phyloP scores from a whole-genome alignment of 2,113 vertebrate genomes.

The Epinephelus lanceolatus region DNA sequence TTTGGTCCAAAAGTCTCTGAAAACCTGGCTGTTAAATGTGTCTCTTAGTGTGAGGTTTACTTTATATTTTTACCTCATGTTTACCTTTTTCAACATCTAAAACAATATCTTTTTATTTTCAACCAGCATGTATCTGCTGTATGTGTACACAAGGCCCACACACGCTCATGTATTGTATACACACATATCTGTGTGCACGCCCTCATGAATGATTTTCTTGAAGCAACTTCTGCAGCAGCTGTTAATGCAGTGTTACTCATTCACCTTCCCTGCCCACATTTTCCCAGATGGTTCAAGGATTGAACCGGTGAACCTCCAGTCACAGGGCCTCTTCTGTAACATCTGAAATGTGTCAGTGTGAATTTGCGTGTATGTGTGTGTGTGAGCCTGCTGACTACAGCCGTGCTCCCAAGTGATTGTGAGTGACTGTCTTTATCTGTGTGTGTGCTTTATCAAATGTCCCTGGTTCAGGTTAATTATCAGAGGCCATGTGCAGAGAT shows the following conservation, averaged over 20 bases:
- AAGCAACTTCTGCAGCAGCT: constrained; percentile 23
- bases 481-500: constrained; percentile 52
- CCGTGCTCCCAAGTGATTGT: constrained; percentile 7
- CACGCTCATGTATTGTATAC: no score
- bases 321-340: constrained; percentile 34
- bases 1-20: not conserved
- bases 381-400: constrained; percentile 23
- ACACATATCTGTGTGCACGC: no score
- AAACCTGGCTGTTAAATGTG: not conserved
- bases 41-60: not conserved
- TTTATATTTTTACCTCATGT: not conserved
- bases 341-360: constrained; percentile 15
- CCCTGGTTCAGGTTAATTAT: constrained; percentile 68
- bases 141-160: no score
- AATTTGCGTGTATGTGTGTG: constrained; percentile 16
- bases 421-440: constrained; percentile 38
- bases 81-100: not conserved
- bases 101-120: not conserved
- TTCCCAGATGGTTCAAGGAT: constrained; percentile 31
- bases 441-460: constrained; percentile 49
- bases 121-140: not conserved
- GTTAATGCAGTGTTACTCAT: constrained; percentile 38
- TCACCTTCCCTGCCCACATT: constrained; percentile 21
- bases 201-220: not conserved
- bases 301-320: constrained; percentile 6